phyloP scores from a whole-genome alignment of 2,797 vertebrate species.

The Acipenser ruthenus region DNA sequence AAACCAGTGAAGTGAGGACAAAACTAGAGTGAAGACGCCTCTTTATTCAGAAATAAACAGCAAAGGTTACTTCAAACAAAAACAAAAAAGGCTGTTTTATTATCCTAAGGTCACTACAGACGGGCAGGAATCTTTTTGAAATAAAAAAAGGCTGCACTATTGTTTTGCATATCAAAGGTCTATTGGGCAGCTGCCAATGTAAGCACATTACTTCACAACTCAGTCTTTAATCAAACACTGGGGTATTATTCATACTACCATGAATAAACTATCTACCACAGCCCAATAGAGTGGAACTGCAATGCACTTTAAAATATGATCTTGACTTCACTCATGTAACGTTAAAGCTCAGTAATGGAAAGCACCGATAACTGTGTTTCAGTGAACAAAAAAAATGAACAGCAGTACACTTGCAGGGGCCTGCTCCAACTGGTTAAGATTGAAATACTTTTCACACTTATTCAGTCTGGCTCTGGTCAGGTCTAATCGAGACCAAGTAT shows the following conservation, averaged over 20 bases:
- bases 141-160: neutral
- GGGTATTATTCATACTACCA: neutral
- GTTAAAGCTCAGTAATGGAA: no score
- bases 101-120: neutral
- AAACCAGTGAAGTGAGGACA: neutral
- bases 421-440: no score
- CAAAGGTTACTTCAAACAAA: neutral
- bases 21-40: neutral
- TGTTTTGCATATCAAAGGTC: neutral
- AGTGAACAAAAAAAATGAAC: no score
- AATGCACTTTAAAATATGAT: no score
- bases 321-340: no score
- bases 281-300: no score
- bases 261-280: neutral
- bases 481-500: no score
- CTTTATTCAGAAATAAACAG: neutral
- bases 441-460: no score
- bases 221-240: neutral
- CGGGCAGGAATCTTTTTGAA: neutral
- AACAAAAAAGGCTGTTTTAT: neutral
- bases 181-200: neutral
- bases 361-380: no score
- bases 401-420: no score
- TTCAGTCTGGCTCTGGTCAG: no score
- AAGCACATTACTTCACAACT: slow-evolving; percentile 2